Conservation (phyloP, 2,797 vertebrate genomes). For the Ciconia nigra region DNA sequence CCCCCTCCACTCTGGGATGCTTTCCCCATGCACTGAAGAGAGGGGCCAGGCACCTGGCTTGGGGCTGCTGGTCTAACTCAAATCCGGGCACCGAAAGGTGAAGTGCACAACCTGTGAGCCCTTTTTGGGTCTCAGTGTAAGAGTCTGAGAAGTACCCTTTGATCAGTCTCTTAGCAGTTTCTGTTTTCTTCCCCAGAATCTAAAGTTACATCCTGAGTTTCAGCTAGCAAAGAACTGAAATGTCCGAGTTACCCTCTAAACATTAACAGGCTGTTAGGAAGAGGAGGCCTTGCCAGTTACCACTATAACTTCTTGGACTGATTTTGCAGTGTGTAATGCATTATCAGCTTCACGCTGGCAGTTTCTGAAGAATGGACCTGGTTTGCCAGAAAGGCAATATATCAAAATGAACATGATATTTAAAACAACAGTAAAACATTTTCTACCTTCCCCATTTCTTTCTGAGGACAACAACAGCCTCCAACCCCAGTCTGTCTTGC, state of each 20-base stretch:
- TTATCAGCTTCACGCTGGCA: background rate
- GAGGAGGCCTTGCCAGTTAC: background rate
- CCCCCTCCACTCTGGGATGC: rapidly evolving
- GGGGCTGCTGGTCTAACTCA: background rate
- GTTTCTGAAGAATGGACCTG: background rate
- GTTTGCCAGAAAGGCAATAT: background rate
- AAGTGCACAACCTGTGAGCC: background rate
- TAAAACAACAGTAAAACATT: background rate
- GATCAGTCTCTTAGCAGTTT: background rate
- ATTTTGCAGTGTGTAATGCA: background rate
- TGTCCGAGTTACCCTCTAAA: background rate
- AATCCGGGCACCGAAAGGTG: background rate
- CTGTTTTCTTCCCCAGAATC: background rate
- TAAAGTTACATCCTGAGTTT: background rate
- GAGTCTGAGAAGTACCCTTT: background rate
- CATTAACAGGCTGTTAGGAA: background rate
- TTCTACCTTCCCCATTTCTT: background rate
- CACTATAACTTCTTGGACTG: background rate
- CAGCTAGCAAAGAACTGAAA: background rate
- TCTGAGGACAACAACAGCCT: background rate
- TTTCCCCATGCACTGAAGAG: background rate
- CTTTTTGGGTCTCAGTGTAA: background rate
- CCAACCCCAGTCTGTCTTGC: background rate
- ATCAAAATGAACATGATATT: background rate
- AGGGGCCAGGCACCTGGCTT: too few relatives aligned